Conservation (phyloP, 35 echinoderm and acorn worm genomes). For the Ophioderma brevispina region DNA sequence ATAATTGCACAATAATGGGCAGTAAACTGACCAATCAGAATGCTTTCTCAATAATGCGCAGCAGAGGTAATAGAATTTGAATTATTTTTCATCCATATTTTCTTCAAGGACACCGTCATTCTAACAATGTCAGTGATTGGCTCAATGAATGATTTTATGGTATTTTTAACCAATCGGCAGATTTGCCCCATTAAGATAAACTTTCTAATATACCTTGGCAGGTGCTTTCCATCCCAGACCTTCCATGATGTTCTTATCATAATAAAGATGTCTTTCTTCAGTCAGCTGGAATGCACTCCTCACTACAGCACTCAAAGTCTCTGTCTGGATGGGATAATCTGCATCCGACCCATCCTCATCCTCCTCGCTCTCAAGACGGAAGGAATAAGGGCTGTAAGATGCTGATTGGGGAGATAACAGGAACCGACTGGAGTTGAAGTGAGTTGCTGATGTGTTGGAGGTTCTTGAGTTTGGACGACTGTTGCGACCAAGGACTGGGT, state of each 20-base stretch:
- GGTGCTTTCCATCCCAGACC: conserved; percentile 76
- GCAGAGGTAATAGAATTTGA: no score
- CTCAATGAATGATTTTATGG: no score
- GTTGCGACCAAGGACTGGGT: conserved; percentile 71
- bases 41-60: no score
- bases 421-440: background rate
- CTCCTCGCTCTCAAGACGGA: conserved; percentile 21
- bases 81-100: no score
- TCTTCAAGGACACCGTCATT: no score
- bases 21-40: no score
- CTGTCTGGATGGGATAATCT: conserved; percentile 72
- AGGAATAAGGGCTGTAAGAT: conserved; percentile 14
- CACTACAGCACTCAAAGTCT: conserved; percentile 82
- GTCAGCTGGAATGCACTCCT: conserved; percentile 76
- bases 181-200: no score
- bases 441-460: conserved; percentile 19
- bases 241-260: conserved; percentile 69
- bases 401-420: background rate
- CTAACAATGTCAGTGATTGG: no score
- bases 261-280: conserved; percentile 78
- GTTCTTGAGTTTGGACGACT: background rate
- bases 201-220: conserved; percentile 86
- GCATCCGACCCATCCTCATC: conserved; percentile 62
- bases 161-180: no score
- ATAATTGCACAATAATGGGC: no score